Base-by-base conservation (phyloP, 2,797 vertebrate species). In the Sebastes iracundus region DNA sequence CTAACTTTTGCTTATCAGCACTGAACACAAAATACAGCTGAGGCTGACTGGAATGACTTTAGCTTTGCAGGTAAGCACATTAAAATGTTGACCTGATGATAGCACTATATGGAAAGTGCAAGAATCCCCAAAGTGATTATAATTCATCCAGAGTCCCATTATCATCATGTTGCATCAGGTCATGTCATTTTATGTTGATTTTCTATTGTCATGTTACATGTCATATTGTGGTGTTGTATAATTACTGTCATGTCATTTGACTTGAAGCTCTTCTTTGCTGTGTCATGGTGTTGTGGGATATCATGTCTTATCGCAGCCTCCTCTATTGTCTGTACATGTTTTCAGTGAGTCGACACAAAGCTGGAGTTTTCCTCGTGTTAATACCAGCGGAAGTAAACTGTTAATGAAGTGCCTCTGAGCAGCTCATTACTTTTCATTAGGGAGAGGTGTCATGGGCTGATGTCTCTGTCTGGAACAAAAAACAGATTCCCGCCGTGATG, bases 341-440 rank as follows among this genome's bases (percentile, higher is more conserved):
- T 5, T 35, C 42, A 33, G 53, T 3, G 20, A 73, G 30, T 12
- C 2, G 30, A 59, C 33, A 56, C 71, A 66, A 70, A 75, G 60
- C 53, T 38, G 38, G 38, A 38, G 38, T 68, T 75, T 28, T 46
- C 75, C 52, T 70, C 28, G 1, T 20, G 32, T 69, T 75, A 75
- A 79, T 1, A 46, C 25, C 63, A 61, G 72, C 76, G 25, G 52
- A 33, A 52, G 77, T 74, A 42, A 69, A 75, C 27, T 78, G 65
- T 79, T 85, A 63, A 91, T 75, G 68, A 86, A 82, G 77, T 62
- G 75, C 58, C 59, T 65, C 20, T 52, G 65, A 85, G 72, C 69
- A 72, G 77, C 77, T 85, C 81, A 23, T 90, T 89, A 69, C 69
- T 89, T 91, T 75, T 89, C 84, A 88, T 92, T 75, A 81, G 77